These are phyloP conservation scores for Parelbella ahira DNA, from an alignment of 2,888 invertebrate genomes.

Conservation along the genomic window DNA sequence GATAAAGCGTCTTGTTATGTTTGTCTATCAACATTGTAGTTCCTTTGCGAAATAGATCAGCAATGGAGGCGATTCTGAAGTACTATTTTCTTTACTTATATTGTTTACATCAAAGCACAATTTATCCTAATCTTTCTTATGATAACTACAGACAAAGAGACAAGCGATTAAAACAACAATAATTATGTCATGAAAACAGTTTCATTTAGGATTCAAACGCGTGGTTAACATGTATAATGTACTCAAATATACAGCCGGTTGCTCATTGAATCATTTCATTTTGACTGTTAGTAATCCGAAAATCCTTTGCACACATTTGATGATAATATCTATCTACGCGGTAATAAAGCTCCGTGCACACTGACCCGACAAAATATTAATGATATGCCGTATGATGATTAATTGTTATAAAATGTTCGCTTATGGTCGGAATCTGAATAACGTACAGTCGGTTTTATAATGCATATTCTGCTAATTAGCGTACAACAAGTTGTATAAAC, in stretches of 20 bases:
- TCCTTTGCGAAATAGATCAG: too few species aligned
- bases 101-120: too few species aligned
- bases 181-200: too few species aligned
- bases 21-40: too few species aligned
- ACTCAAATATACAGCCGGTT: constrained; percentile 10
- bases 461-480: too few species aligned
- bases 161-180: too few species aligned
- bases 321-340: constrained; percentile 22
- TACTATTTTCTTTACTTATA: too few species aligned
- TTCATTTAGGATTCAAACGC: constrained; percentile 7
- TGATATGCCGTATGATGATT: constrained; percentile 12
- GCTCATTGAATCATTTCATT: constrained; percentile 12
- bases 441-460: neutral
- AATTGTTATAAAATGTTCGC: constrained; percentile 9
- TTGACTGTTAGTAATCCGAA: constrained; percentile 11
- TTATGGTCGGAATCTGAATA: constrained; percentile 1
- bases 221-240: constrained; percentile 13
- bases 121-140: too few species aligned
- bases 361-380: constrained; percentile 18
- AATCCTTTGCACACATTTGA: constrained; percentile 11
- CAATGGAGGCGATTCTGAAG: too few species aligned
- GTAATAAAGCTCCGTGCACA: constrained; percentile 6
- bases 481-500: too few species aligned
- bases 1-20: too few species aligned
- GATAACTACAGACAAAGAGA: too few species aligned